Conservation (phyloP, 2,888 invertebrate species). For the Melinaea menophilus region DNA sequence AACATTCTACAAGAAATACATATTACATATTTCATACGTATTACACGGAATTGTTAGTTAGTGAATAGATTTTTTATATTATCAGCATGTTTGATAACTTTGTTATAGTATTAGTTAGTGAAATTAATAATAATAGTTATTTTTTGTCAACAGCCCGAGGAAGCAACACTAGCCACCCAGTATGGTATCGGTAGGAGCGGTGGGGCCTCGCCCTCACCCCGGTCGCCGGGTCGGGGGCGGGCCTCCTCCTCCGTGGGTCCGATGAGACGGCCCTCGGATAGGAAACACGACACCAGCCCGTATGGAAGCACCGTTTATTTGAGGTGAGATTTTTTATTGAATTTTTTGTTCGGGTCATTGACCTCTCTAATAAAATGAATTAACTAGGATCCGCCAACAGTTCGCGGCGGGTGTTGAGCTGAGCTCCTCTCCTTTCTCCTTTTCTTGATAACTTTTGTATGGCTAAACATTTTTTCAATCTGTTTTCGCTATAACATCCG, state of each 20-base stretch:
- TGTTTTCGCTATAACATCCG: too few species aligned
- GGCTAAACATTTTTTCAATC: too few species aligned
- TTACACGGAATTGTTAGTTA: too few species aligned
- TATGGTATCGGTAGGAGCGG: constrained; percentile 60
- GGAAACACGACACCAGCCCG: constrained; percentile 90
- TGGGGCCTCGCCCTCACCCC: constrained; percentile 64
- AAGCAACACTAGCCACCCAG: constrained; percentile 59
- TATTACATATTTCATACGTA: too few species aligned
- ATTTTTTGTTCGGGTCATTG: too few species aligned
- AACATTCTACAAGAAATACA: too few species aligned
- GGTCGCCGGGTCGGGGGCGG: constrained; percentile 63
- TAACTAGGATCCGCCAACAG: too few species aligned
- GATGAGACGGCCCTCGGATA: constrained; percentile 87
- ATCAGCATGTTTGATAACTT: neutral
- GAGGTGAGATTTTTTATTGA: constrained; percentile 47
- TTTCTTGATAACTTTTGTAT: too few species aligned
- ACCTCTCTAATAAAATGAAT: too few species aligned
- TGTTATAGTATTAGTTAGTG: neutral
- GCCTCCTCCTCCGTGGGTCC: constrained; percentile 81
- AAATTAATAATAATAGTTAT: constrained; percentile 1
- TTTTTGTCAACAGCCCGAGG: constrained; percentile 68
- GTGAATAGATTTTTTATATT: too few species aligned
- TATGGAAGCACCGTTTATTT: constrained; percentile 86
- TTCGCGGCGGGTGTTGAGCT: too few species aligned
- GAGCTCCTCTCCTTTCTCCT: too few species aligned